A percentile compares a stretch with the other conserved stretches of the same genome.
Evolutionary conservation across 2,113 vertebrate species (phyloP).

Genomic region (Oryzias melastigma): DNA sequence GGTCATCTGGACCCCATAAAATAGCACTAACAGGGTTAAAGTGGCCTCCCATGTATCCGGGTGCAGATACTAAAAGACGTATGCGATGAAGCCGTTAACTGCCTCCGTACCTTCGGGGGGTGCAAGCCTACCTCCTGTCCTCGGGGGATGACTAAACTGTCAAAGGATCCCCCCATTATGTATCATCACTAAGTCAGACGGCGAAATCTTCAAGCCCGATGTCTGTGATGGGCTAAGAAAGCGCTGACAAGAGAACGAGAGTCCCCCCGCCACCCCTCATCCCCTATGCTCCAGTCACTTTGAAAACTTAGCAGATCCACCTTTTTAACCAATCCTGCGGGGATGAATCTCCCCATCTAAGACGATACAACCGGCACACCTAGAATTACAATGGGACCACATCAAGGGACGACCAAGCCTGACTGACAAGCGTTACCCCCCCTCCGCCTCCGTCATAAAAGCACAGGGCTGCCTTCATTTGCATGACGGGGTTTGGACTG

Average conservation of each 20-base stretch:
- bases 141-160: constrained; percentile 44
- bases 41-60: background rate
- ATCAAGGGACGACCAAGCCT: constrained; percentile 71
- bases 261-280: constrained; percentile 26
- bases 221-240: constrained; percentile 65
- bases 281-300: constrained; percentile 58
- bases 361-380: constrained; percentile 59
- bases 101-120: constrained; percentile 33
- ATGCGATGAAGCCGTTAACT: constrained; percentile 37
- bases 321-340: constrained; percentile 61
- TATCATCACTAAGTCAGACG: constrained; percentile 67
- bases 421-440: constrained; percentile 62
- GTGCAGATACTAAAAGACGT: constrained; percentile 19
- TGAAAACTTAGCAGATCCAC: constrained; percentile 69
- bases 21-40: no score
- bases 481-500: constrained; percentile 52
- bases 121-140: constrained; percentile 39
- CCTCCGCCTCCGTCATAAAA: constrained; percentile 27
- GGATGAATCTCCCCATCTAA: constrained; percentile 67
- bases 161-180: constrained; percentile 62
- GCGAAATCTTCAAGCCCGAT: constrained; percentile 67
- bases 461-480: constrained; percentile 57
- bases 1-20: no score
- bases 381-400: constrained; percentile 66
- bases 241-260: constrained; percentile 64